Evolutionary conservation across 1,140 invertebrate species (phyloP), one percentile per base, ranked within the genome.

Genomic region (Drosophila setifemur): DNA sequence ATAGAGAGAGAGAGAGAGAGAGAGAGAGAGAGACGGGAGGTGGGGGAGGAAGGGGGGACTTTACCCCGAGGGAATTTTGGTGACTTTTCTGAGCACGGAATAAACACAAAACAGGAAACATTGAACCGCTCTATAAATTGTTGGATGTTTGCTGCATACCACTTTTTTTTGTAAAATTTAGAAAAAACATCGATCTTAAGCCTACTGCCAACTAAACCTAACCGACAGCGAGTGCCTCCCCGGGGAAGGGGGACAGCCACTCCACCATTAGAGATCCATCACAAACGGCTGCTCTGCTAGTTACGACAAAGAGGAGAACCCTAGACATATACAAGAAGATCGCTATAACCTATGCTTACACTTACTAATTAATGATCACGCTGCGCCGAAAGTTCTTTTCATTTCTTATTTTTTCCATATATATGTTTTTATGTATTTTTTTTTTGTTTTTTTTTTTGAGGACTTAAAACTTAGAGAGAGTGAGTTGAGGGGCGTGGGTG

Each of bases 71-170:
- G 4, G n/a, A n/a, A n/a, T n/a, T 50, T 71, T 79, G 79, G 79
- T 79, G 81, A 83, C 79, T 83, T 83, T 72, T 77, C 53, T 7
- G 43, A 66, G 73, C 78, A 70, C 55, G 73, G 77, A 83, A 79
- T 74, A 83, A 85, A 85, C 50, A 60, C 45, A 79, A 85, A 86
- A 76, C 82, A 86, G 81, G 81, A 86, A 86, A 76, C 81, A 87
- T 86, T 86, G 81, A 86, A 86, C 81, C 81, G 81, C 81, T 86
- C 81, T 86, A 61, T 86, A 86, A 87, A 86, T 87, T 76, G 71
- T 86, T 78, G 75, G 79, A 83, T 81, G 81, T 79, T 71, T 83
- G 69, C 72, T 73, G 73, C 75, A 85, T 73, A 81, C 75, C 75
- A 45, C n/a, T n/a, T n/a, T n/a, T n/a, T 73, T 70, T 69, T 28